Percentiles rank a stretch among this genome's conserved stretches.
These are phyloP conservation scores for Vandiemenella viatica DNA, from an alignment of 2,888 invertebrate genomes.

Conservation along the genomic window DNA sequence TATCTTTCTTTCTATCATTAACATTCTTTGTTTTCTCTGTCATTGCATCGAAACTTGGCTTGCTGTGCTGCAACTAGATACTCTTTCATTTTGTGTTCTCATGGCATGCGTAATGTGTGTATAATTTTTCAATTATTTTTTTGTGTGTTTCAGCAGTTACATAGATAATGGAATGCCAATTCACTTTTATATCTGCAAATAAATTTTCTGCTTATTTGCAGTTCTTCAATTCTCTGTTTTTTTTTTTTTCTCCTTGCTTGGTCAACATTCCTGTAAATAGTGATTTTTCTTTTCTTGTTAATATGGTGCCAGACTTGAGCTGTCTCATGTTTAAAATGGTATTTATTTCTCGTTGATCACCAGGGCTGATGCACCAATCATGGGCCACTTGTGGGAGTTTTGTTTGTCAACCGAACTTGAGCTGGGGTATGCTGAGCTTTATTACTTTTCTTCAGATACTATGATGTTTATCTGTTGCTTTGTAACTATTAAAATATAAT, in stretches of 20 bases:
- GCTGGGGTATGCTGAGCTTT: conserved; percentile 10
- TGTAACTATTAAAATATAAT: no score
- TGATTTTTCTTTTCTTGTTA: conserved; percentile 2
- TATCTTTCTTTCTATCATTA: no score
- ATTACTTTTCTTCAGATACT: not conserved
- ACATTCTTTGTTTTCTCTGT: no score
- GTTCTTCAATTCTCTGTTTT: not conserved
- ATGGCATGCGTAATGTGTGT: no score
- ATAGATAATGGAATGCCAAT: no score
- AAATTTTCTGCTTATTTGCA: not conserved
- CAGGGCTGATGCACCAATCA: conserved; percentile 96
- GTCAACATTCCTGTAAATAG: not conserved
- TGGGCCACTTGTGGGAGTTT: conserved; percentile 91
- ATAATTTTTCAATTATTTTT: no score
- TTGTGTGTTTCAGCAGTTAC: no score
- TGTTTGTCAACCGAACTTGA: conserved; percentile 60
- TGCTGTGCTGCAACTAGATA: no score
- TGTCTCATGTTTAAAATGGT: no score
- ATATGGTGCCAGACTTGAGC: no score
- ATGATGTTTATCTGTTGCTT: not conserved
- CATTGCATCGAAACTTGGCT: no score
- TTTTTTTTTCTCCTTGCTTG: not conserved
- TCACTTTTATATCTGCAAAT: not conserved
- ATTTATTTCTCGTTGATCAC: conserved; percentile 21
- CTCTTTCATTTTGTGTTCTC: no score